phyloP scores from a whole-genome alignment of 37 sponge, comb jelly and placozoan species.

The Bolinopsis microptera region DNA sequence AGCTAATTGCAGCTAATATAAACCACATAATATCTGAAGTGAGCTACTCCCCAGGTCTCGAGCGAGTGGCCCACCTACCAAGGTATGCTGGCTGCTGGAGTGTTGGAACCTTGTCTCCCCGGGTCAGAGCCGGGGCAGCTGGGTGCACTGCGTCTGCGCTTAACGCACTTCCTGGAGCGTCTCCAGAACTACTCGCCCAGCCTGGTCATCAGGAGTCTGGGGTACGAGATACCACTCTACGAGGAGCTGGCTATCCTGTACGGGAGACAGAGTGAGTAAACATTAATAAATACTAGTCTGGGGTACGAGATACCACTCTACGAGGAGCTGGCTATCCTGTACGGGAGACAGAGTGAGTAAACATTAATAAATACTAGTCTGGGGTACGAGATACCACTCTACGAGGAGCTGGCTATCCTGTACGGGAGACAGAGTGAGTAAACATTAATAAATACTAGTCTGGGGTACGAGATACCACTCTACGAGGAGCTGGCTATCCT shows the following conservation, averaged over 20 bases:
- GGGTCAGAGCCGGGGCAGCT: slow-evolving; percentile 45
- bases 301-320: too few species aligned
- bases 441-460: too few species aligned
- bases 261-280: slow-evolving; percentile 39
- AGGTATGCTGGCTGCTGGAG: not conserved
- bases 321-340: too few species aligned
- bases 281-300: too few species aligned
- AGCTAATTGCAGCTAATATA: too few species aligned
- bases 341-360: too few species aligned
- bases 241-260: slow-evolving; percentile 47
- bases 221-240: slow-evolving; percentile 23
- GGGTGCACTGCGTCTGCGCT: not conserved
- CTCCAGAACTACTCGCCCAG: slow-evolving; percentile 23
- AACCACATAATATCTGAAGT: too few species aligned
- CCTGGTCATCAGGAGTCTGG: not conserved
- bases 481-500: too few species aligned
- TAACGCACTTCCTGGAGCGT: slow-evolving; percentile 47
- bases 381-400: too few species aligned
- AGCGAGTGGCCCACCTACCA: slow-evolving; percentile 49
- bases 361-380: too few species aligned
- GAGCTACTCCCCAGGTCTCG: not conserved
- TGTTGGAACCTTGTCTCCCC: not conserved
- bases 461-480: too few species aligned
- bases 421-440: not conserved
- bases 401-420: not conserved